Conservation (phyloP, 2,113 vertebrate genomes). For the Anguilla japonica region DNA sequence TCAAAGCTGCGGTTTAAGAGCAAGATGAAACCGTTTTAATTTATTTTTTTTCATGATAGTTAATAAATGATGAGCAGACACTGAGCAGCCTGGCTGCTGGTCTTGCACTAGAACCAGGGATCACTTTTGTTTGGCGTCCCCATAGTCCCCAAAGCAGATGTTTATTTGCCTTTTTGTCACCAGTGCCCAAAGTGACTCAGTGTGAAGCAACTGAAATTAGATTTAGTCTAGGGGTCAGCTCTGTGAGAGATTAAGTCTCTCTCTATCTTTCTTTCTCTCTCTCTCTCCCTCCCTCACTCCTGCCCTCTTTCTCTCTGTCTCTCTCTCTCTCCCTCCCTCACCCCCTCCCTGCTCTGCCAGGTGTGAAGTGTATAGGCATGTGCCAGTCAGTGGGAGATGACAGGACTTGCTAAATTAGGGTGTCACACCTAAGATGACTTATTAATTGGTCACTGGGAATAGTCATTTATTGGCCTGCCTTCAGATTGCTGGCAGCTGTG, state of each 20-base stretch:
- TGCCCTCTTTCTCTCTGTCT: background rate
- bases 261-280: background rate
- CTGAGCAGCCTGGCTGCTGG: background rate
- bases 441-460: background rate
- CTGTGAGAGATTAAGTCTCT: constrained; percentile 32
- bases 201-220: constrained; percentile 47
- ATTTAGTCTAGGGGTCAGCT: constrained; percentile 46
- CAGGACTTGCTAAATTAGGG: background rate
- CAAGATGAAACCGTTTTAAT: background rate
- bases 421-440: background rate
- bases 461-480: background rate
- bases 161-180: constrained; percentile 27
- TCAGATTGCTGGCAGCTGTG: background rate
- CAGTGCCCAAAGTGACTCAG: constrained; percentile 46
- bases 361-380: background rate
- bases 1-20: too few species aligned
- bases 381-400: background rate
- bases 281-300: background rate
- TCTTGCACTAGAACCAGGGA: constrained; percentile 1
- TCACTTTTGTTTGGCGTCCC: background rate
- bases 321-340: background rate
- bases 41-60: background rate
- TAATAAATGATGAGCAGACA: background rate
- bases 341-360: background rate
- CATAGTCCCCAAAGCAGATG: constrained; percentile 51